Conservation (phyloP, 2,113 vertebrate genomes). For the Caranx ignobilis region DNA sequence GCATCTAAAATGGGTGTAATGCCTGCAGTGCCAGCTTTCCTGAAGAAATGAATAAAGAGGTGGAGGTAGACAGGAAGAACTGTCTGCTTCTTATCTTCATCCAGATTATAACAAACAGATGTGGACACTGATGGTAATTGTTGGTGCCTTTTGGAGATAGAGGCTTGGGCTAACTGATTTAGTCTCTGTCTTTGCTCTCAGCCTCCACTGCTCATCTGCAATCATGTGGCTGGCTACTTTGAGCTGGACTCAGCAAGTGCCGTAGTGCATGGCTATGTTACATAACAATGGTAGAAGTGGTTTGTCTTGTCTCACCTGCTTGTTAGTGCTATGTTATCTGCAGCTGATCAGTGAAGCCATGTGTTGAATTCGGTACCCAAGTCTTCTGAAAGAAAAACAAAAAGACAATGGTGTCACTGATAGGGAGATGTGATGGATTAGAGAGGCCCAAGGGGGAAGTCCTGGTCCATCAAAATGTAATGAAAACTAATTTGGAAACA, state of each 20-base stretch:
- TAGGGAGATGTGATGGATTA: conserved; percentile 75
- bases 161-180: conserved; percentile 49
- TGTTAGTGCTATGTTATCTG: neutral
- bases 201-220: conserved; percentile 32
- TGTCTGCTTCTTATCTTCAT: conserved; percentile 62
- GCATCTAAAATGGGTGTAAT: conserved; percentile 14
- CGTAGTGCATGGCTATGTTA: conserved; percentile 6
- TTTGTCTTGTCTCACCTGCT: conserved; percentile 6
- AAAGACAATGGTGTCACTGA: conserved; percentile 65
- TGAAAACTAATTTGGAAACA: conserved; percentile 80
- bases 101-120: conserved; percentile 61
- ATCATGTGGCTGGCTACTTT: conserved; percentile 18
- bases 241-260: conserved; percentile 11
- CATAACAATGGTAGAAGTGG: neutral
- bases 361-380: conserved; percentile 16
- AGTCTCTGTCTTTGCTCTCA: conserved; percentile 32
- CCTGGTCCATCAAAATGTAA: conserved; percentile 74
- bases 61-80: conserved; percentile 42
- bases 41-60: conserved; percentile 27
- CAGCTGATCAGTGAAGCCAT: neutral
- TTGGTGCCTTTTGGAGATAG: conserved; percentile 59
- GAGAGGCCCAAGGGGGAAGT: conserved; percentile 70
- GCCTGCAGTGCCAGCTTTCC: conserved; percentile 29
- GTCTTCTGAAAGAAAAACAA: conserved; percentile 46
- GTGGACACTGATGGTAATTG: conserved; percentile 68